Evolutionary conservation across 1,140 invertebrate genomes (phyloP), one percentile per base, ranked within the genome.

Genomic region (Anastatus disparis): DNA sequence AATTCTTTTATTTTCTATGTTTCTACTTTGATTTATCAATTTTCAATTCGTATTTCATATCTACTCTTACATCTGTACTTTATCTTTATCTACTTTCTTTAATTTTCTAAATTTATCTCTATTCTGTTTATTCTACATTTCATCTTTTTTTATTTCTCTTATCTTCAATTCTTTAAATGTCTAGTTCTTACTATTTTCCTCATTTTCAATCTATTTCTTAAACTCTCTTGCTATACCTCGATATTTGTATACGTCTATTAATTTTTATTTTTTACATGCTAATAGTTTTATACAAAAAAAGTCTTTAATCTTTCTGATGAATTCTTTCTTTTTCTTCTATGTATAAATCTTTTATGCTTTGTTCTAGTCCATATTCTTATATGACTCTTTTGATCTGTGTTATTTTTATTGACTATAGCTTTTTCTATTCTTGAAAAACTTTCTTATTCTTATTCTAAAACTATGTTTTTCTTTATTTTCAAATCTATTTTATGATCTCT

Each of bases 351-450:
- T n/a, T n/a, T n/a, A n/a, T n/a, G n/a, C n/a, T n/a, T n/a, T n/a
- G n/a, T n/a, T 62, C 63, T 70, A 68, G 42, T 75, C 63, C 17
- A 29, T 56, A 27, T 48, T 65, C 20, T 53, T 15, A 17, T 58
- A 15, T 65, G 26, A 50, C 59, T 52, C 64, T 53, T 17, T 74
- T 9, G 22, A 59, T 56, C 29, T 61, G 35, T 53, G 8, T 68
- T 29, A 13, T 46, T 67, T 61, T 31, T 26, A 17, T 20, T 44
- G 42, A 22, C 12, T 42, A 12, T 55, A 20, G 31, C 31, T 52
- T 15, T 38, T 10, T 27, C 24, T 20, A 31, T 17, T 22, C 31
- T 6, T 61, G 24, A 24, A 61, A 20, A 46, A 26, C 7, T 61
- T 15, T 53, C n/a, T 70, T 29, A 46, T 12, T 52, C 27, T 55